Evolutionary conservation across 2,113 vertebrate species (phyloP), one percentile per base, ranked within the genome.

Genomic region (Trochalopteron elliotii): DNA sequence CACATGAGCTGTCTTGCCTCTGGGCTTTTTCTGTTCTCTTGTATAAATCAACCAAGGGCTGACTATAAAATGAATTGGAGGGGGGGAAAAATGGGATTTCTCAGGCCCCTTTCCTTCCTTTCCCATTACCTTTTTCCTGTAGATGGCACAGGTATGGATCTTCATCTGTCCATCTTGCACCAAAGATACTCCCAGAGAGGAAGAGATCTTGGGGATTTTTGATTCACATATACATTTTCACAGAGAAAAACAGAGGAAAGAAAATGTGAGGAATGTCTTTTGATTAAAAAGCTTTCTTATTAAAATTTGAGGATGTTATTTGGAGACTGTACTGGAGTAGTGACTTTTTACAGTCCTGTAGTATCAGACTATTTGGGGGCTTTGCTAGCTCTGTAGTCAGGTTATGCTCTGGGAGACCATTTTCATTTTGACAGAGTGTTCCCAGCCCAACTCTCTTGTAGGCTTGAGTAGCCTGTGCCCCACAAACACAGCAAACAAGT

Each of bases 11-110:
- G 45, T 83, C 52, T 68, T 60, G 31, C 65, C 57, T 94, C 83
- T 59, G 45, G 92, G 55, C 80, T 76, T 97, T 96, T 97, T 93
- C 76, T 97, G 64, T 90, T 89, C 40, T 80, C 65, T 77, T 70
- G 57, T 63, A 84, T 94, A 95, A 97, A 95, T 87, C 95, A 95
- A 14, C 71, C 20, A 60, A 96, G 83, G 68, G 30, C 45, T 84
- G 64, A 94, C 45, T 95, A 27, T 55, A 77, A 93, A 96, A 97
- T 71, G 37, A 88, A 91, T 12, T 67, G 33, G n/a, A 49, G 18
- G 18, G 15, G 15, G 20, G 49, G 2, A 7, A 64, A 77, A 77
- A 15, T 11, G 52, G 69, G 28, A 65, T 86, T 95, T 93, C 27
- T 97, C 83, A 96, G 76, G 16, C 35, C 60, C 47, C 17, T 87